Percentiles rank a stretch among this genome's conserved stretches.
Evolutionary conservation across 1,140 invertebrate genomes (phyloP).

Genomic region (Meloidogyne hapla): DNA sequence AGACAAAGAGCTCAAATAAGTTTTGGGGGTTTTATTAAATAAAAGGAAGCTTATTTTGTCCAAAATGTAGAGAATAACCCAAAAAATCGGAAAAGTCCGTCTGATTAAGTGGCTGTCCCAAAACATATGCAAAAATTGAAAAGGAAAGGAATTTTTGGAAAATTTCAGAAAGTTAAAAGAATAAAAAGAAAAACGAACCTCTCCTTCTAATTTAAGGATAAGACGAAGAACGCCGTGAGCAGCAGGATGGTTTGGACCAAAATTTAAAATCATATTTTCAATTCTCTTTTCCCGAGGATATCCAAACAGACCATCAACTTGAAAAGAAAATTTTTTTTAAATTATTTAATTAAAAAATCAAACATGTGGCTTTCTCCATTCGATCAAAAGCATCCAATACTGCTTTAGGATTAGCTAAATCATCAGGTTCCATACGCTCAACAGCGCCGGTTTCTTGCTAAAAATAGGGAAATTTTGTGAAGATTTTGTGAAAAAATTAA

Average conservation of each 20-base stretch:
- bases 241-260: slow-evolving; percentile 96
- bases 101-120: too few relatives aligned
- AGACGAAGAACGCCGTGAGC: slow-evolving; percentile 94
- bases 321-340: background rate
- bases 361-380: slow-evolving; percentile 16
- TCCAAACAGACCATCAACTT: slow-evolving; percentile 21
- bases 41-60: too few relatives aligned
- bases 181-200: slow-evolving; percentile 69
- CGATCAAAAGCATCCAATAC: slow-evolving; percentile 23
- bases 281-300: slow-evolving; percentile 53
- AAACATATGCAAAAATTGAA: too few relatives aligned
- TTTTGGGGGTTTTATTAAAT: too few relatives aligned
- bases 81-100: too few relatives aligned
- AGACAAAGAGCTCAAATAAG: too few relatives aligned
- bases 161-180: too few relatives aligned
- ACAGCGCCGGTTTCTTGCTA: slow-evolving; percentile 36
- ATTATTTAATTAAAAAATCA: slow-evolving; percentile 18
- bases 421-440: background rate
- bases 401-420: background rate
- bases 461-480: slow-evolving; percentile 37
- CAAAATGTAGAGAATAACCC: too few relatives aligned
- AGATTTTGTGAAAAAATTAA: too few relatives aligned
- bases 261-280: slow-evolving; percentile 76
- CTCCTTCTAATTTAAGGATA: slow-evolving; percentile 89
- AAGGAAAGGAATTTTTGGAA: too few relatives aligned